These are phyloP conservation scores for Harpalus rubripes DNA, from an alignment of 2,888 invertebrate genomes.

Conservation along the genomic window DNA sequence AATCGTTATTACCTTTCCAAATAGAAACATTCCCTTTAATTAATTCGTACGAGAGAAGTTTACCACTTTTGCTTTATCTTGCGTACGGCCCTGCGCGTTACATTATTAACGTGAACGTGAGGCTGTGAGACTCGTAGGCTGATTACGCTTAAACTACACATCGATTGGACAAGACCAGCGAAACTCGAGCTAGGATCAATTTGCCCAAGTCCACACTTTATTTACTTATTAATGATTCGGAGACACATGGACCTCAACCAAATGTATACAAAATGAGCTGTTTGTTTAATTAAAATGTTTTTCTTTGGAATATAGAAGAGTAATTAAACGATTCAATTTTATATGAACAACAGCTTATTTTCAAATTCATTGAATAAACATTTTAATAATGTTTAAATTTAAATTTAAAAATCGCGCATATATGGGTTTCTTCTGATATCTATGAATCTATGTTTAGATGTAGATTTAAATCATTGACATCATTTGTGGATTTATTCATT, in stretches of 20 bases:
- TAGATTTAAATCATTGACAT: no score
- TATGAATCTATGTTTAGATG: no score
- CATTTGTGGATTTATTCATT: no score
- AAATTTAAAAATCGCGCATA: no score
- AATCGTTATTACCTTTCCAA: no score
- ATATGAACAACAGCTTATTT: not conserved
- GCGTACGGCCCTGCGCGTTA: not conserved
- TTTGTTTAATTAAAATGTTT: slow-evolving; percentile 3
- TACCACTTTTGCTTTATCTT: not conserved
- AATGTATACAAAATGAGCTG: not conserved
- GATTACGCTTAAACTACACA: slow-evolving; percentile 36
- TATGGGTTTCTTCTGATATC: no score
- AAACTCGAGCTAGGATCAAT: slow-evolving; percentile 17
- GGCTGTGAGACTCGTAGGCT: not conserved
- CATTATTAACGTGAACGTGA: slow-evolving; percentile 24
- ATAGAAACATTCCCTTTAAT: not conserved
- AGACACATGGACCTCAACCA: not conserved
- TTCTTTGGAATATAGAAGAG: not conserved
- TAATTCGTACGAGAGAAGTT: not conserved
- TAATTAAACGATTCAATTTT: not conserved
- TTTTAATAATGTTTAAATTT: no score
- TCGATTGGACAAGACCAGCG: slow-evolving; percentile 2
- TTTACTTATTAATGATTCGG: slow-evolving; percentile 33
- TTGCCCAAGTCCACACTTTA: slow-evolving; percentile 29
- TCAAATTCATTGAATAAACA: not conserved